Conservation (phyloP, 2,113 vertebrate genomes). For the Ictalurus punctatus region DNA sequence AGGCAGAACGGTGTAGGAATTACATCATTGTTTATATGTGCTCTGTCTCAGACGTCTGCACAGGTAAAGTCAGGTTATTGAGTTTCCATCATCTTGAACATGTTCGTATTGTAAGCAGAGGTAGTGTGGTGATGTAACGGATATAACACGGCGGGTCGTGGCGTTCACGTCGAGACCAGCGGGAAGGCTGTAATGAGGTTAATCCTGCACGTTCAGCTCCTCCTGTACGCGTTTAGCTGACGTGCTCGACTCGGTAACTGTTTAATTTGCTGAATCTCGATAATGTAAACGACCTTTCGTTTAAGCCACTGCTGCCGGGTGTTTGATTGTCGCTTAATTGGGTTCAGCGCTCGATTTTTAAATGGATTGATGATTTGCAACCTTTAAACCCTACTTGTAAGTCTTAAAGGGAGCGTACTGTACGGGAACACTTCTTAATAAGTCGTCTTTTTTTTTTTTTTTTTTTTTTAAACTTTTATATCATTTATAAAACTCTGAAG, state of each 20-base stretch:
- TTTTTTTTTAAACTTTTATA: neutral
- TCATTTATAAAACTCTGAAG: neutral
- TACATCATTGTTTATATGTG: too few relatives aligned
- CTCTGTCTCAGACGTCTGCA: too few relatives aligned
- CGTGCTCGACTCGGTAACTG: constrained; percentile 12
- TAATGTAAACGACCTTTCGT: constrained; percentile 42
- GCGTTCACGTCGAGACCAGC: neutral
- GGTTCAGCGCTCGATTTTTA: constrained; percentile 33
- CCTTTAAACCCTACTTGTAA: constrained; percentile 2
- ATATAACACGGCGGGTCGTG: neutral
- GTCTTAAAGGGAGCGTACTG: constrained; percentile 18
- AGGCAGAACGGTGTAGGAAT: too few relatives aligned
- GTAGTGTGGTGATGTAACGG: neutral
- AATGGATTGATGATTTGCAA: constrained; percentile 33
- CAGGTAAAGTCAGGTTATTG: too few relatives aligned
- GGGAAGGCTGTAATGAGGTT: neutral
- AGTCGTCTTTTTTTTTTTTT: neutral
- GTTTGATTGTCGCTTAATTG: constrained; percentile 43
- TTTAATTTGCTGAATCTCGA: constrained; percentile 38
- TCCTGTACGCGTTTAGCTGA: neutral
- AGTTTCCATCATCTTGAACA: too few relatives aligned
- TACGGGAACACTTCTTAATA: neutral
- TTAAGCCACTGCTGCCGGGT: constrained; percentile 5
- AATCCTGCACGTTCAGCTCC: neutral
- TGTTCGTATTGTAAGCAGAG: neutral